These are phyloP conservation scores for Sebastolobus altivelis DNA, from an alignment of 2,797 vertebrate species.

Conservation along the genomic window DNA sequence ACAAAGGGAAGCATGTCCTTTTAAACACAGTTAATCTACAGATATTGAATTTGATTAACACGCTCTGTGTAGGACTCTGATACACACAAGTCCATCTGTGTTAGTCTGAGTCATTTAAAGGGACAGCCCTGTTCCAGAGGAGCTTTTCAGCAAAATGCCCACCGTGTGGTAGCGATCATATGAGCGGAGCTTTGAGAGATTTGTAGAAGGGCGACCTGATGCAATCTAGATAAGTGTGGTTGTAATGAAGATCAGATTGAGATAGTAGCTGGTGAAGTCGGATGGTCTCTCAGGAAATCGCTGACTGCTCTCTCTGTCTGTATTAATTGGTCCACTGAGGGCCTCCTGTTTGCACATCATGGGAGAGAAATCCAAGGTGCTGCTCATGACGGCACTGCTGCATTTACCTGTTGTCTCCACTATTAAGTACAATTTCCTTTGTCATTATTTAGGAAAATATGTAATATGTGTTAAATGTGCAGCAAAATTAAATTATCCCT, in stretches of 20 bases:
- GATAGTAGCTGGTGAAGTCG: conserved; percentile 82
- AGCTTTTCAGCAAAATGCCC: conserved; percentile 69
- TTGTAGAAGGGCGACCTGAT: conserved; percentile 85
- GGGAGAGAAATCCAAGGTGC: conserved; percentile 78
- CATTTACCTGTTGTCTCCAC: conserved; percentile 49
- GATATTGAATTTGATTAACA: conserved; percentile 11
- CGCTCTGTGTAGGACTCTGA: neutral
- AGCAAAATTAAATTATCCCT: conserved; percentile 1
- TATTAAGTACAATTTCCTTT: conserved; percentile 46
- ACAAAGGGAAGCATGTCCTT: conserved; percentile 17
- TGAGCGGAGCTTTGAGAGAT: conserved; percentile 64
- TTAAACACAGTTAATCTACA: neutral
- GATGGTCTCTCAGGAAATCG: conserved; percentile 87
- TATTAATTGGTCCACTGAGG: conserved; percentile 88
- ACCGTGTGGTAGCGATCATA: conserved; percentile 43
- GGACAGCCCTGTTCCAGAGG: conserved; percentile 35
- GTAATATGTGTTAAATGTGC: conserved; percentile 10
- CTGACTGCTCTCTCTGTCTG: conserved; percentile 84
- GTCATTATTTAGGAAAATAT: conserved; percentile 37
- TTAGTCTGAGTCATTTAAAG: conserved; percentile 56
- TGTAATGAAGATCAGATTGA: conserved; percentile 85
- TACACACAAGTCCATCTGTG: conserved; percentile 20
- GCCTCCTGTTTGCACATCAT: conserved; percentile 82
- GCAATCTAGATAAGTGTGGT: conserved; percentile 86
- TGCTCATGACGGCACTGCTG: conserved; percentile 60